A percentile compares a stretch with the other conserved stretches of the same genome.
Conservation (phyloP, 2,797 vertebrate species). For the Craterocephalus amniculus region DNA sequence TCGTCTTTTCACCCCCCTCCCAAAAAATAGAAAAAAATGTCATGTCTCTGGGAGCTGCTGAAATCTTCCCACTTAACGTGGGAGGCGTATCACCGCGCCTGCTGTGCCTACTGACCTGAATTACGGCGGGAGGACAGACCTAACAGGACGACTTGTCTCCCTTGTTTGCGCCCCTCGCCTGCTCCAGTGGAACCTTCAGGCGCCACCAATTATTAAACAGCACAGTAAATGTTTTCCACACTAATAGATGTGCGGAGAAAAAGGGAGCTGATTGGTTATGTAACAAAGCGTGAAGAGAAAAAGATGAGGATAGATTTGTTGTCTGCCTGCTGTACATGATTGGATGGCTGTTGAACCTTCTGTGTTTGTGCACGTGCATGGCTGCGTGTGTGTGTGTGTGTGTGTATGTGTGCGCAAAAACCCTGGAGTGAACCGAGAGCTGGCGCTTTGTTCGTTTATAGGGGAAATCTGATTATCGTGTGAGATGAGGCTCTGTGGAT, state of each 20-base stretch:
- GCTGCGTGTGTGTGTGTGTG: constrained; percentile 17
- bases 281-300: constrained; percentile 28
- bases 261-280: constrained; percentile 2
- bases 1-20: constrained; percentile 2
- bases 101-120: constrained; percentile 70
- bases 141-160: constrained; percentile 53
- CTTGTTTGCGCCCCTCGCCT: neutral
- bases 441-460: constrained; percentile 21
- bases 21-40: no score
- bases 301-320: constrained; percentile 37
- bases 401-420: constrained; percentile 38
- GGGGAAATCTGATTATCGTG: constrained; percentile 50
- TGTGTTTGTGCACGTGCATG: constrained; percentile 20
- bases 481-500: constrained; percentile 44
- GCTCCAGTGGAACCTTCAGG: constrained; percentile 33
- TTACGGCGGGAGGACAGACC: constrained; percentile 54
- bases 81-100: constrained; percentile 54
- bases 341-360: constrained; percentile 49
- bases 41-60: constrained; percentile 58
- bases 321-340: constrained; percentile 44
- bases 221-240: constrained; percentile 19
- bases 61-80: constrained; percentile 66
- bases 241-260: neutral
- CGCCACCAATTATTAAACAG: constrained; percentile 31
- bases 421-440: constrained; percentile 20